Percentiles rank a stretch among this genome's conserved stretches.
Evolutionary conservation across 2,888 invertebrate species (phyloP).

Genomic region (Dimorphilus gyrociliatus): DNA sequence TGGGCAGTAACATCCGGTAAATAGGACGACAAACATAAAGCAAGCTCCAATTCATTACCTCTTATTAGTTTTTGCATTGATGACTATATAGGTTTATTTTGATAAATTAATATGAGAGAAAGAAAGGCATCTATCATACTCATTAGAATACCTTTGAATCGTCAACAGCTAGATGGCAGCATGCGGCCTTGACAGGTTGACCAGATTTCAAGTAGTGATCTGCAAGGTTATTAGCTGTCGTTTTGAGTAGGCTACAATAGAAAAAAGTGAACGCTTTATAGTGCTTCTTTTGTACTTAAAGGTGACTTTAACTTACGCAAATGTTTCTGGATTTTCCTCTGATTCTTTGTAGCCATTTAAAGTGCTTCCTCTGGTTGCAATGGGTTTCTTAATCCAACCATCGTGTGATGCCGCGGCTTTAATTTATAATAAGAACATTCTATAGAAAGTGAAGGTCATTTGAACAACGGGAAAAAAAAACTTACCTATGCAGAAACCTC

Average conservation of each 20-base stretch:
- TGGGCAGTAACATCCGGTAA: slow-evolving; percentile 18
- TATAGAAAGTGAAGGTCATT: too few relatives aligned
- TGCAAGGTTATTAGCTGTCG: slow-evolving; percentile 18
- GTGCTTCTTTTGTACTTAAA: not conserved
- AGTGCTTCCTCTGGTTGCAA: not conserved
- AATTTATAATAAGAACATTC: too few relatives aligned
- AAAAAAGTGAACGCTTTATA: slow-evolving; percentile 3
- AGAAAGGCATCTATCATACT: not conserved
- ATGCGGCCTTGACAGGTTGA: slow-evolving; percentile 35
- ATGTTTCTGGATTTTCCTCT: too few relatives aligned
- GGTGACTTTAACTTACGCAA: too few relatives aligned
- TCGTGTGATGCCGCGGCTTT: slow-evolving; percentile 9
- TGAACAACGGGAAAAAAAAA: too few relatives aligned
- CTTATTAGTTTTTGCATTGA: slow-evolving; percentile 32
- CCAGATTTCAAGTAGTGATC: slow-evolving; percentile 32
- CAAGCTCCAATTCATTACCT: slow-evolving; percentile 38
- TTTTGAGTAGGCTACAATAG: slow-evolving; percentile 16
- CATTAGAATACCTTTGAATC: slow-evolving; percentile 18
- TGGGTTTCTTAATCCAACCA: slow-evolving; percentile 5
- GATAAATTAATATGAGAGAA: not conserved
- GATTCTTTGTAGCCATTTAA: too few relatives aligned
- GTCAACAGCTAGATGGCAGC: slow-evolving; percentile 36
- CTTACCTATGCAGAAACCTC: too few relatives aligned
- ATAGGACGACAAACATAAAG: slow-evolving; percentile 29
- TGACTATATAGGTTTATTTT: slow-evolving; percentile 5